These are phyloP conservation scores for Lacerta bilineata DNA, from an alignment of 2,797 vertebrate species.

Conservation along the genomic window DNA sequence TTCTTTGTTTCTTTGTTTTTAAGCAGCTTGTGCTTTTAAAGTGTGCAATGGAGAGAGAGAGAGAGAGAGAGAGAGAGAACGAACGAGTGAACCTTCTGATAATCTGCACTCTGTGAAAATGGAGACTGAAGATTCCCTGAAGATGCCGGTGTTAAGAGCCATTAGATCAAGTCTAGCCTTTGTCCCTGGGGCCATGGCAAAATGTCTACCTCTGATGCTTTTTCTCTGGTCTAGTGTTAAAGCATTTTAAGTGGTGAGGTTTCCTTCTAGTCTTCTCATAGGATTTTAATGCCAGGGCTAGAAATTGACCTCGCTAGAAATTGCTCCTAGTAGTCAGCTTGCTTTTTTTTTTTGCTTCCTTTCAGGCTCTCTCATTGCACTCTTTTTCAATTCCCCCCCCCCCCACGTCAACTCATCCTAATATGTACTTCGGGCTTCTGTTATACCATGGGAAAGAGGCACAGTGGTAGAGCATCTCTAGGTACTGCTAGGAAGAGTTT, in stretches of 20 bases:
- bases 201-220: accelerated
- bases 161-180: background rate
- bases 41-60: background rate
- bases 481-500: background rate
- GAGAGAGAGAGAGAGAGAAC: background rate
- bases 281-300: background rate
- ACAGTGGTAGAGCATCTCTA: background rate
- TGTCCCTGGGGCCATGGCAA: background rate
- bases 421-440: background rate
- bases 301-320: background rate
- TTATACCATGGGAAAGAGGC: background rate
- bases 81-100: background rate
- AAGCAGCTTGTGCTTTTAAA: background rate
- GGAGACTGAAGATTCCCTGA: too few relatives aligned
- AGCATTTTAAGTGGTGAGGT: accelerated
- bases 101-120: background rate
- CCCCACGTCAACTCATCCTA: background rate
- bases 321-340: background rate
- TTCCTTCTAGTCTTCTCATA: background rate
- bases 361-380: background rate
- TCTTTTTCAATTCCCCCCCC: background rate
- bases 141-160: background rate
- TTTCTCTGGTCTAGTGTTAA: background rate
- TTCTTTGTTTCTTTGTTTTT: background rate
- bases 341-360: background rate